Base-by-base conservation (phyloP, 2,888 invertebrate genomes). In the Cancer borealis region DNA sequence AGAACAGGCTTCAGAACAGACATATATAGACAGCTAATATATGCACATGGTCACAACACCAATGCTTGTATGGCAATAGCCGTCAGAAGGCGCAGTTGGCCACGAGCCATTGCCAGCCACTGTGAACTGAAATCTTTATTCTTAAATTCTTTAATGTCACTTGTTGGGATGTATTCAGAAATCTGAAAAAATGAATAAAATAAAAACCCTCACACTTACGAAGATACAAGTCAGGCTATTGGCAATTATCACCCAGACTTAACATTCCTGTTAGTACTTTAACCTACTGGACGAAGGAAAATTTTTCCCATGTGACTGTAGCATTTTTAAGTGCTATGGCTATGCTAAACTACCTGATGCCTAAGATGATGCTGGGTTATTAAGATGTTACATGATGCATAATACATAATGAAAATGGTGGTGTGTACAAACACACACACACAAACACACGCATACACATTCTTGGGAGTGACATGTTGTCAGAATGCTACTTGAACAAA, bases 201-300 rank as follows among this genome's bases (percentile, higher is more conserved):
- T 39, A 84, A 14, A 84, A 30, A 84, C 39, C 39, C 84, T 39
- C 84, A 84, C 84, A 39, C 84, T 84, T 14, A 84, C 12, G 73
- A 39, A 84, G 84, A 84, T 39, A 84, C 84, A 84, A 30, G 84
- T 84, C 84, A 30, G 84, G 84, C 39, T 39, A 73, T 73, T 73
- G 73, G 26, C 26, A 73, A 73, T 73, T 73, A 73, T 73, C 39
- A 39, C 84, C 84, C 12, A 84, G 84, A 84, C 84, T 84, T 39
- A 84, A 84, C 84, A 84, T 84, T 84, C 84, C 84, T 84, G 84
- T 84, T 84, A 84, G 84, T 84, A 84, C 84, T 30, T 84, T 84
- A 84, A 84, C 84, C 84, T 84, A 84, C 84, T 84, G 84, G 84
- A 84, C 84, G 84, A 84, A 84, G 84, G 84, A 84, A 84, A 84